Evolutionary conservation across 2,113 vertebrate species (phyloP), one percentile per base, ranked within the genome.

Genomic region (Cavia aperea): DNA sequence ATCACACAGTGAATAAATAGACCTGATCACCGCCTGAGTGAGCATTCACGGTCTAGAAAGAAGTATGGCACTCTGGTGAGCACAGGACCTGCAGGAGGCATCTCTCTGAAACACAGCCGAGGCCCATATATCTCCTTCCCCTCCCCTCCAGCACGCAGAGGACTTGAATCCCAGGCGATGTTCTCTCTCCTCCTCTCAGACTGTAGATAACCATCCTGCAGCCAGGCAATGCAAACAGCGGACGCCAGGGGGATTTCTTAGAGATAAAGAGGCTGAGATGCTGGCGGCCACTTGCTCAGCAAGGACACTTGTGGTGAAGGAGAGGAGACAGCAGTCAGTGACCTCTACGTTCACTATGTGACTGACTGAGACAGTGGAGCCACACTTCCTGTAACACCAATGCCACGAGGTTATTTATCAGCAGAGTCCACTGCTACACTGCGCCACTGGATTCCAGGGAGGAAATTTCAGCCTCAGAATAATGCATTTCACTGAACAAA

Each of bases 401-500:
- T 95, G 92, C 93, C 93, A 96, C 68, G 2, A 92, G 72, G 36
- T 31, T 91, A 95, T 97, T 97, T 96, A 97, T 93, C 89, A 97
- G 92, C 88, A 95, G 92, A 95, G 83, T 94, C 97, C 92, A 91
- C 93, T 96, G 96, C 96, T 92, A 93, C 81, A 92, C 93, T 91
- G 89, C 79, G 93, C 93, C 92, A 96, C 97, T 96, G 86, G 94
- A 97, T 96, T 96, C 96, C 96, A 97, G 97, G 96, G 95, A 15
- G 5, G 96, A 97, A 97, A 97, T 93, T 97, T 97, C 96, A 97
- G 96, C 95, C 96, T 95, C 95, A 93, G 92, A 96, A 96, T 95
- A 92, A 97, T 93, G 95, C 96, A 97, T 97, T 96, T 91, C 68
- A 95, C 87, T 83, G 96, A 97, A 97, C 95, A 73, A 73, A 73